These are phyloP conservation scores for Trachymyrmex cornetzi DNA, from an alignment of 1,140 invertebrate species.

Conservation along the genomic window DNA sequence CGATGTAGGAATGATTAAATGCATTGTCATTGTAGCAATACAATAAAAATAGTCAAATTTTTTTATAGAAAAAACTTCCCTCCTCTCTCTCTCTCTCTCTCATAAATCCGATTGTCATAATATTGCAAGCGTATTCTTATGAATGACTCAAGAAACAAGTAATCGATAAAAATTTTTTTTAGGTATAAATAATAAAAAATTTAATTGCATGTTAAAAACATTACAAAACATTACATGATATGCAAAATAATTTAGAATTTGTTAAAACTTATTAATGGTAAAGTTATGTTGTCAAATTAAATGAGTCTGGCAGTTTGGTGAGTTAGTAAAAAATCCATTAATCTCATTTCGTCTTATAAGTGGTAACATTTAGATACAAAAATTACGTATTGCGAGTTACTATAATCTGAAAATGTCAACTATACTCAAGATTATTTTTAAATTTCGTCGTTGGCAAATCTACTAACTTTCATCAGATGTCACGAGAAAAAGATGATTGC, in stretches of 20 bases:
- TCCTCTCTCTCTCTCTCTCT: background rate
- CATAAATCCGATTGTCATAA: background rate
- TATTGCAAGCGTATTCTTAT: background rate
- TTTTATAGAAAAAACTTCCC: background rate
- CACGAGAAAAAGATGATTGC: background rate
- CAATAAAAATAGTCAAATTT: background rate
- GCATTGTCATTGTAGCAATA: background rate
- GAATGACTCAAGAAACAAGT: background rate
- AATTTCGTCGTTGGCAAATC: background rate
- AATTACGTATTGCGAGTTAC: background rate
- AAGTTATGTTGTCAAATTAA: background rate
- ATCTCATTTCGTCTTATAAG: background rate
- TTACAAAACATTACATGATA: background rate
- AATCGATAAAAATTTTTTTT: background rate
- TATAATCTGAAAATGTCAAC: background rate
- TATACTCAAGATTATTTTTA: conserved; percentile 5
- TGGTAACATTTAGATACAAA: conserved; percentile 2
- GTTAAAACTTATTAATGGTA: background rate
- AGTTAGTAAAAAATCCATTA: conserved; percentile 20
- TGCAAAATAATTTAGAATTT: background rate
- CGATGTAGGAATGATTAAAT: conserved; percentile 25
- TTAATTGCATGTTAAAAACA: conserved; percentile 5
- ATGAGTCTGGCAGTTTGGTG: background rate
- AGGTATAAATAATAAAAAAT: background rate
- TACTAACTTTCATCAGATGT: conserved; percentile 23